Percentiles rank a stretch among this genome's conserved stretches.
Evolutionary conservation across 2,888 invertebrate genomes (phyloP).

Genomic region (Epirrhoe tristata): DNA sequence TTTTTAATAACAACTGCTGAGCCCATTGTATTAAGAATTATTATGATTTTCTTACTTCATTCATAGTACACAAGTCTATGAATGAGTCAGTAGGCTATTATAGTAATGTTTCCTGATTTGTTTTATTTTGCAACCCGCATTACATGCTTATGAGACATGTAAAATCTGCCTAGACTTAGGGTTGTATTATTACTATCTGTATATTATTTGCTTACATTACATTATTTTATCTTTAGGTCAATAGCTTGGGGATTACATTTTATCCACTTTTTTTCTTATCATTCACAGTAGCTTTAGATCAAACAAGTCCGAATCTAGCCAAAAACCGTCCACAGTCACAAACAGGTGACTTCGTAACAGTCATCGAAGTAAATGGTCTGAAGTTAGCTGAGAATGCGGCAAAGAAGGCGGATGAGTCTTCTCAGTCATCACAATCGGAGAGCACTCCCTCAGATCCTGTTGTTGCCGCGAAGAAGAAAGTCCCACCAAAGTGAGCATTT

Average conservation of each 20-base stretch:
- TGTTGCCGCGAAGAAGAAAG: conserved; percentile 86
- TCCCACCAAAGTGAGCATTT: conserved; percentile 86
- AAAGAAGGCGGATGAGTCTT: conserved; percentile 73
- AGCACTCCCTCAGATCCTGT: conserved; percentile 85
- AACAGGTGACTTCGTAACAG: conserved; percentile 91
- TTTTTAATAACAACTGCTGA: conserved; percentile 5
- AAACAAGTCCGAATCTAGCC: conserved; percentile 73
- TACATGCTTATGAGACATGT: background rate
- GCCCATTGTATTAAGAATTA: background rate
- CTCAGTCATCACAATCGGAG: conserved; percentile 78
- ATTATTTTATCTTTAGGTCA: background rate
- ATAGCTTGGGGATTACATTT: background rate
- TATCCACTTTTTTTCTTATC: conserved; percentile 14
- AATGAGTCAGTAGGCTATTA: conserved; percentile 3
- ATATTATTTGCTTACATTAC: background rate
- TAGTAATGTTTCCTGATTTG: background rate
- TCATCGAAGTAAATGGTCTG: conserved; percentile 94
- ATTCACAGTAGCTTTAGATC: conserved; percentile 68
- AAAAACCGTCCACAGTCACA: conserved; percentile 83
- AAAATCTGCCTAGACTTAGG: background rate
- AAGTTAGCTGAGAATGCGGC: conserved; percentile 82
- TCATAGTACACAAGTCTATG: background rate
- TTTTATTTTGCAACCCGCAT: background rate
- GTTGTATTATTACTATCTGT: background rate
- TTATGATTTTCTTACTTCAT: background rate